Evolutionary conservation across 37 sponge, comb jelly and placozoan genomes (phyloP), one percentile per base, ranked within the genome.

Genomic region (Beroe forskalii): DNA sequence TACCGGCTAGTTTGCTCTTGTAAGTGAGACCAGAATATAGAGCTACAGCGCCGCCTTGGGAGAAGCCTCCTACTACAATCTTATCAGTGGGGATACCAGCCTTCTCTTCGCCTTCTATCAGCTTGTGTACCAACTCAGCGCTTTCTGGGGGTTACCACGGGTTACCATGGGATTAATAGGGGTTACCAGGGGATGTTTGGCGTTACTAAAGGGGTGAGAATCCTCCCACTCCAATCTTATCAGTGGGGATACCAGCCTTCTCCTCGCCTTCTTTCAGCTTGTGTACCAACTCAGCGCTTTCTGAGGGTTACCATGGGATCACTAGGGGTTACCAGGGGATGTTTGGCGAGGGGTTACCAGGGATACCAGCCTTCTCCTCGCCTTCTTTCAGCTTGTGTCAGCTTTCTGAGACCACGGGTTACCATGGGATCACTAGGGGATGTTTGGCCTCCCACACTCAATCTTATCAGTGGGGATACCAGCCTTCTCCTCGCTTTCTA

Each of bases 41-140:
- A 3, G 86, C 86, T n/a, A 80, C 20, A 80, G 86, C 86, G 14
- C 86, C 86, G 28, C 86, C 86, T 25, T 80, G 86, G n/a, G 86
- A 80, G 55, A 80, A 80, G 14, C 86, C 86, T 23, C 86, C 86
- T 17, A 80, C 86, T 42, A 80, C 28, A 1, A 80, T 80, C 44
- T 44, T 80, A 22, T 80, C 86, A 41, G 86, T 42, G 30, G 86
- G 86, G 2, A 44, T 38, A 17, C 40, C 37, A 1, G 28, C 35
- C 55, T 41, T n/a, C 55, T 44, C 86, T 23, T 64, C 66, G 1
- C 17, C 55, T 1, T 23, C 86, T 23, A 80, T 80, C 86, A 80
- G 30, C 55, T 43, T 4, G 86, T 80, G 86, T 17, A 80, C 30
- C 8, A 28, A 20, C 30, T 27, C 31, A 12, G 35, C 86, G 35